These are phyloP conservation scores for Tachina fera DNA, from an alignment of 2,888 invertebrate species.

Conservation along the genomic window DNA sequence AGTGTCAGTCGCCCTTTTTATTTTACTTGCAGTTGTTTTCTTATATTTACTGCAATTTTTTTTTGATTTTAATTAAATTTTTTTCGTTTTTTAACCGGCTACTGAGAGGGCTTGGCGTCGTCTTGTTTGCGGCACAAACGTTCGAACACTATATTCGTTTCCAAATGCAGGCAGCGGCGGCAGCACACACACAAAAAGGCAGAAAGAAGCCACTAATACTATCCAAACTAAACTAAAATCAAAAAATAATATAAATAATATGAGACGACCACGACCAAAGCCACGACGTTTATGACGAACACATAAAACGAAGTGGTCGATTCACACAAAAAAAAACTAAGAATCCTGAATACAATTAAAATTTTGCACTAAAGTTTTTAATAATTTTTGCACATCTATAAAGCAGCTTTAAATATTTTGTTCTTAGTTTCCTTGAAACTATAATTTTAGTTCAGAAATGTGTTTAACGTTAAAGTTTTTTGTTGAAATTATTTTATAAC, in stretches of 20 bases:
- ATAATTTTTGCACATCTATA: not conserved
- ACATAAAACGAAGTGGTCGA: conserved; percentile 63
- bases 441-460: conserved; percentile 3
- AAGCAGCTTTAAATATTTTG: not conserved
- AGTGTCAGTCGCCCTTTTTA: not conserved
- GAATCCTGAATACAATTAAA: conserved; percentile 13
- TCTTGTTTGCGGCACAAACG: conserved; percentile 34
- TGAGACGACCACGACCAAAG: conserved; percentile 60
- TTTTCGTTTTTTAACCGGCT: not conserved
- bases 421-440: not conserved
- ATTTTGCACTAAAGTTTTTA: conserved; percentile 5
- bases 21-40: not conserved
- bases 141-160: conserved; percentile 56
- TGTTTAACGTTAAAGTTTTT: conserved; percentile 3
- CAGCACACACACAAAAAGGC: conserved; percentile 26
- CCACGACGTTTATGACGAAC: conserved; percentile 62
- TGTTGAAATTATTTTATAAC: conserved; percentile 20
- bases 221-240: conserved; percentile 52
- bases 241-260: not conserved
- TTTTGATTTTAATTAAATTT: conserved; percentile 39
- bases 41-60: conserved; percentile 6
- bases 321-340: conserved; percentile 27
- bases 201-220: conserved; percentile 65
- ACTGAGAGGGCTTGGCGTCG: conserved; percentile 62
- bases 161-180: conserved; percentile 22